A percentile compares a stretch with the other conserved stretches of the same genome.
Conservation (phyloP, 2,888 invertebrate species). For the Macrosiphum euphorbiae region DNA sequence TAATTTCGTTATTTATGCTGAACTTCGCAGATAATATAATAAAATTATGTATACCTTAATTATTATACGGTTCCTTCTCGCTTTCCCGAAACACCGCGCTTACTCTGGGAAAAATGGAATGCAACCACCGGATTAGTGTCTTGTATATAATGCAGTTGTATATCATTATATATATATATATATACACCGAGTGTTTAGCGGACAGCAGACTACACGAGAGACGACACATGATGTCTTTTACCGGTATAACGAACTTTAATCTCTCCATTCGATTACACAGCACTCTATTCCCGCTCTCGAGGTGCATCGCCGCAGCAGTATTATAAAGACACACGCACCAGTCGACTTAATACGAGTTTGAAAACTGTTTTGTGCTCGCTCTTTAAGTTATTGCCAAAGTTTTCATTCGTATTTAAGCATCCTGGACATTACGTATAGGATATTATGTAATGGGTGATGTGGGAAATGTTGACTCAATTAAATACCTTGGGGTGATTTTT, state of each 20-base stretch:
- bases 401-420: conserved; percentile 43
- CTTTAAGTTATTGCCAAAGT: conserved; percentile 58
- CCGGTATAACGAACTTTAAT: conserved; percentile 49
- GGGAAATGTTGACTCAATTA: too few relatives aligned
- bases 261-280: conserved; percentile 50
- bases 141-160: not conserved
- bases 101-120: conserved; percentile 21
- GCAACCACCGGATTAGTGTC: conserved; percentile 26
- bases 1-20: too few relatives aligned
- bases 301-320: not conserved
- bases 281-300: conserved; percentile 3
- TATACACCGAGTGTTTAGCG: not conserved
- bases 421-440: conserved; percentile 18
- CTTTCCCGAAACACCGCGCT: not conserved
- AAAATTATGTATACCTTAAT: not conserved
- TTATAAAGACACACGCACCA: conserved; percentile 8
- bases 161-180: not conserved
- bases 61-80: not conserved
- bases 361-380: conserved; percentile 41
- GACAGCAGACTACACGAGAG: not conserved
- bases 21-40: not conserved
- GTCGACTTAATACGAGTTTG: conserved; percentile 58
- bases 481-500: too few relatives aligned
- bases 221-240: conserved; percentile 8
- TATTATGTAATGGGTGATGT: not conserved